These are phyloP conservation scores for Hyperoplus immaculatus DNA, from an alignment of 2,797 vertebrate genomes.

Conservation along the genomic window DNA sequence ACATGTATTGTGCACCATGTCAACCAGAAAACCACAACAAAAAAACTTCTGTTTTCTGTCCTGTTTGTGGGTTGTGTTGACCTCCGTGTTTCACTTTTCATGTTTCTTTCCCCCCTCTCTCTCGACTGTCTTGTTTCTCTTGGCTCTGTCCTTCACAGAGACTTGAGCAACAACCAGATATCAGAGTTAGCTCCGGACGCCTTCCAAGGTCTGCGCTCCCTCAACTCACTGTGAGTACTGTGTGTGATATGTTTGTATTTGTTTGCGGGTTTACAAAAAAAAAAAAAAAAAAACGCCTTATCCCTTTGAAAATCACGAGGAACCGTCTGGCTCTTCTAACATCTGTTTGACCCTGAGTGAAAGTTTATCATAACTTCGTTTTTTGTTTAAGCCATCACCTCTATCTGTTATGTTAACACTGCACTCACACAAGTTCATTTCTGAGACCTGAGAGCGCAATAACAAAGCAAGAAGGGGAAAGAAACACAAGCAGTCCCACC, in stretches of 20 bases:
- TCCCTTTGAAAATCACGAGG: neutral
- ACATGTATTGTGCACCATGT: constrained; percentile 34
- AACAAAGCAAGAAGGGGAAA: neutral
- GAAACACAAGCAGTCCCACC: constrained; percentile 3
- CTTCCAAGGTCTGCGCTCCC: constrained; percentile 95
- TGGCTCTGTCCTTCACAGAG: constrained; percentile 79
- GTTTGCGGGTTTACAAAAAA: constrained; percentile 6
- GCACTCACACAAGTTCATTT: neutral
- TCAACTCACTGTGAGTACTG: constrained; percentile 93
- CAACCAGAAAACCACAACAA: neutral
- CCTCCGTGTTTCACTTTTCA: constrained; percentile 29
- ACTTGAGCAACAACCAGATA: constrained; percentile 99
- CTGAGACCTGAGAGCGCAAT: neutral
- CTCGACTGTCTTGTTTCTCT: neutral
- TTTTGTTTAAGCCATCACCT: neutral
- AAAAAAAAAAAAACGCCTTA: neutral
- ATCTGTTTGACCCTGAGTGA: neutral
- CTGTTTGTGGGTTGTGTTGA: constrained; percentile 24
- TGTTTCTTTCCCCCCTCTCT: constrained; percentile 7
- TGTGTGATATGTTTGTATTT: constrained; percentile 28
- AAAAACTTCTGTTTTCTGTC: constrained; percentile 15
- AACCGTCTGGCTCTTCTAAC: neutral
- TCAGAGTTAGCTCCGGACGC: constrained; percentile 95
- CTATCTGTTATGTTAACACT: constrained; percentile 3
- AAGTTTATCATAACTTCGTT: neutral